Evolutionary conservation across 2,797 vertebrate genomes (phyloP).

Genomic region (Adelosebastes latens): DNA sequence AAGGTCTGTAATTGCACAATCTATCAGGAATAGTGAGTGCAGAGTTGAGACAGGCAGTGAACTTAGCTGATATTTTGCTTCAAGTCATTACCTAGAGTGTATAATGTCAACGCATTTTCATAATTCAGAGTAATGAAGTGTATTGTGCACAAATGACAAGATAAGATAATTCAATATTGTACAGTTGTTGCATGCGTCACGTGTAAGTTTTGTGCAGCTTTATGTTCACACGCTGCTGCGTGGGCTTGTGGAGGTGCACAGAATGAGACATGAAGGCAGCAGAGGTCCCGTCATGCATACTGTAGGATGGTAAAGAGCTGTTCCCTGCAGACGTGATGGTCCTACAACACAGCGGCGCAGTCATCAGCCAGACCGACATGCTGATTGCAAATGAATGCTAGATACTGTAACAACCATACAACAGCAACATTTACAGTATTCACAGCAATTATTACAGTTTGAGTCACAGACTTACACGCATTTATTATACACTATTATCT

Average conservation of each 20-base stretch:
- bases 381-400: constrained; percentile 76
- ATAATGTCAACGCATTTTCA: constrained; percentile 12
- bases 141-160: constrained; percentile 7
- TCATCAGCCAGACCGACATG: constrained; percentile 53
- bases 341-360: constrained; percentile 20
- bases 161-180: neutral
- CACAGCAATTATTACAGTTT: constrained; percentile 43
- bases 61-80: constrained; percentile 11
- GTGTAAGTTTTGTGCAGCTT: neutral
- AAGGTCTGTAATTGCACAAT: constrained; percentile 67
- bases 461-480: neutral
- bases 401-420: constrained; percentile 51
- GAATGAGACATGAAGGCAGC: constrained; percentile 21
- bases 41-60: constrained; percentile 42
- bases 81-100: constrained; percentile 8
- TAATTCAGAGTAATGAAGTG: neutral
- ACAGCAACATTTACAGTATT: constrained; percentile 52
- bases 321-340: constrained; percentile 35
- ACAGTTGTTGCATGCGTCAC: neutral
- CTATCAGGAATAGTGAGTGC: constrained; percentile 57
- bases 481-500: neutral
- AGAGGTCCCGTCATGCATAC: constrained; percentile 56
- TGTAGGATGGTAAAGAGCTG: constrained; percentile 23
- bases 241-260: neutral
- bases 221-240: neutral